These are phyloP conservation scores for Glareola pratincola DNA, from an alignment of 2,113 vertebrate species.

Conservation along the genomic window DNA sequence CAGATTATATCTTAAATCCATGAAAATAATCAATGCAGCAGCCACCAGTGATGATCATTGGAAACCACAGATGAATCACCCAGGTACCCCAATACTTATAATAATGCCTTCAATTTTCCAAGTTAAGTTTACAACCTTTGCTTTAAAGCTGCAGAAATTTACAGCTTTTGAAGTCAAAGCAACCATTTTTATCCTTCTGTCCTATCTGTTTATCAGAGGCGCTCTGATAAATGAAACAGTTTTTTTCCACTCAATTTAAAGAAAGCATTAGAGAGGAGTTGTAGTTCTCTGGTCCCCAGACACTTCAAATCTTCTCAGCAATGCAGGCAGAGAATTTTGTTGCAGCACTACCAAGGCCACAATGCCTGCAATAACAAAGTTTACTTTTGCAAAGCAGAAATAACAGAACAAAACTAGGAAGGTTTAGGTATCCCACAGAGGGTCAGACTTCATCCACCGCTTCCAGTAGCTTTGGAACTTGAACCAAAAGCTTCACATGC, in stretches of 20 bases:
- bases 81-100: neutral
- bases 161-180: neutral
- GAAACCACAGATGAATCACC: neutral
- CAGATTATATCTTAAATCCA: neutral
- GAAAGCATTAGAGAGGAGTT: neutral
- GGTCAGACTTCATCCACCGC: neutral
- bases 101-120: neutral
- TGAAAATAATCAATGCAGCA: neutral
- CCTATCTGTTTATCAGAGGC: neutral
- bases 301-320: neutral
- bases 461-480: neutral
- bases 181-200: neutral
- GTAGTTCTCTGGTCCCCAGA: neutral
- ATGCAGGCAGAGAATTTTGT: neutral
- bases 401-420: neutral
- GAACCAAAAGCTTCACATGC: neutral
- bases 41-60: neutral
- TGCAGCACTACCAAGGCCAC: neutral
- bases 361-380: neutral
- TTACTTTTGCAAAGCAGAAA: neutral
- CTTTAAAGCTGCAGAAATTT: neutral
- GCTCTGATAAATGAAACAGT: neutral
- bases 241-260: neutral
- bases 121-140: neutral
- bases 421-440: neutral